These are phyloP conservation scores for Drosophila tsacasi DNA, from an alignment of 1,140 invertebrate species.

Conservation along the genomic window DNA sequence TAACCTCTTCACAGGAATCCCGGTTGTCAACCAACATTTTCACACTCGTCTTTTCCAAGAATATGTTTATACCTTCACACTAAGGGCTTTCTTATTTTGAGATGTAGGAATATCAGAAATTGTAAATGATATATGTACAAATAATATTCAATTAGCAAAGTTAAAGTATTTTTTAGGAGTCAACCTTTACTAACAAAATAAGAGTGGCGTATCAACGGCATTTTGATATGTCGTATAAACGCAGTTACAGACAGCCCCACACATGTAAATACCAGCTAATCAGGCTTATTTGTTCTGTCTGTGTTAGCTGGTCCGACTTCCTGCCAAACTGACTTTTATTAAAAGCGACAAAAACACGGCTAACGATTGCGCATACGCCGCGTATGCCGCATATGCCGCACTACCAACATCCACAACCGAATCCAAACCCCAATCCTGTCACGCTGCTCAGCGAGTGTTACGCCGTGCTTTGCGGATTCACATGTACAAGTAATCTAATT, in stretches of 20 bases:
- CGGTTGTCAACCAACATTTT: not conserved
- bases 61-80: not conserved
- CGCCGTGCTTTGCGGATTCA: conserved; percentile 68
- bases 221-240: not conserved
- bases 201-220: not conserved
- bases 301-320: conserved; percentile 64
- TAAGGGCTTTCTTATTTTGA: not conserved
- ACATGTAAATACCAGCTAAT: conserved; percentile 62
- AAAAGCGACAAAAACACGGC: conserved; percentile 65
- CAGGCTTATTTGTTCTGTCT: conserved; percentile 75
- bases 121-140: too few relatives aligned
- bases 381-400: conserved; percentile 31
- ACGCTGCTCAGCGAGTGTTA: conserved; percentile 28
- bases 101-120: not conserved
- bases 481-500: conserved; percentile 83
- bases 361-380: conserved; percentile 75
- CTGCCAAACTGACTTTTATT: conserved; percentile 79
- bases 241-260: conserved; percentile 2
- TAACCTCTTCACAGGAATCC: not conserved
- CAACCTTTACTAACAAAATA: not conserved
- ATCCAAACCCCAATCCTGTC: conserved; percentile 17
- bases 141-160: too few relatives aligned
- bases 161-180: too few relatives aligned
- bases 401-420: not conserved
- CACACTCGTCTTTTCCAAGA: not conserved